Evolutionary conservation across 2,113 vertebrate species (phyloP).

Genomic region (Scopus umbretta): DNA sequence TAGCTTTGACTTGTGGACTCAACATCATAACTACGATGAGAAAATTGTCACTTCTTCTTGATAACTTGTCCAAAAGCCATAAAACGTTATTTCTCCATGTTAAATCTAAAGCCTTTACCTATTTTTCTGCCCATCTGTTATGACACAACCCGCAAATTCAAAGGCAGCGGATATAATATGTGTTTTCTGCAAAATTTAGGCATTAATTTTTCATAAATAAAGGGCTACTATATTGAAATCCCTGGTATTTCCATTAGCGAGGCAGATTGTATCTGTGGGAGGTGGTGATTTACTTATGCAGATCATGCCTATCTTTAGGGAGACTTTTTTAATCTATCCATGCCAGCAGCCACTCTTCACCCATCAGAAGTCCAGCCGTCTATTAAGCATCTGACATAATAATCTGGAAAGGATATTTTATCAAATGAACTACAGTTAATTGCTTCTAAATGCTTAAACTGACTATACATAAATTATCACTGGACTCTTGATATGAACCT

Average conservation of each 20-base stretch:
- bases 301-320: neutral
- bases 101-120: neutral
- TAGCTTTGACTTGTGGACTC: neutral
- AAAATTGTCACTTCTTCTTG: neutral
- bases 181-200: neutral
- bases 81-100: neutral
- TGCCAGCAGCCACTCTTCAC: neutral
- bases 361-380: neutral
- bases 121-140: neutral
- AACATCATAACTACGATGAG: neutral
- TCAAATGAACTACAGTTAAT: neutral
- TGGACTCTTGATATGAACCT: neutral
- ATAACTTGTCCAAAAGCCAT: slow-evolving; percentile 5
- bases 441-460: neutral
- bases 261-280: neutral
- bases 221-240: neutral
- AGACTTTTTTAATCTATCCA: neutral
- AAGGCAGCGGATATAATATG: neutral
- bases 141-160: neutral
- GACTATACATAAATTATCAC: neutral
- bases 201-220: neutral
- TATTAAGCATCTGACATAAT: neutral
- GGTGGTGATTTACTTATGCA: neutral
- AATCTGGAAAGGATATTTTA: slow-evolving; percentile 18
- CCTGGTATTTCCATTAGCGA: neutral